Base-by-base conservation (phyloP, 2,888 invertebrate genomes). In the Boloria selene region DNA sequence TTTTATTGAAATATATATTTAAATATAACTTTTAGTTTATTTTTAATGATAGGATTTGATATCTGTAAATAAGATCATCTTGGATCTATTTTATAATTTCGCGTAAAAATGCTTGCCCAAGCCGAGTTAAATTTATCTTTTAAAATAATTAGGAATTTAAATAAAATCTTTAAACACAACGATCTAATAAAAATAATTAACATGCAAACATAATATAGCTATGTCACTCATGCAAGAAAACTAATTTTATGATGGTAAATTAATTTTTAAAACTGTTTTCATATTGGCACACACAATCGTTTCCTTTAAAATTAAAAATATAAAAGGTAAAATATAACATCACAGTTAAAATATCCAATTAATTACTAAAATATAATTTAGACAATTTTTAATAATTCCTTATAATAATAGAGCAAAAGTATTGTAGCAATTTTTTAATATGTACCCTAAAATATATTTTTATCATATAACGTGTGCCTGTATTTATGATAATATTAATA, bases 251-350 rank as follows among this genome's bases (percentile, higher is more conserved):
- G 31, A 38, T 38, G 31, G 31, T 38, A 38, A 38, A 38, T 7
- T 38, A 38, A 38, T 38, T 38, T 38, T 38, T 38, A 38, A 38
- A 38, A 38, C 7, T 7, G 31, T 31, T 6, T 31, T 31, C 31
- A 10, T 38, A 38, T 68, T 69, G 65, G 63, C 63, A 69, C 68
- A 63, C 60, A 17, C 56, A 45, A 51, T 18, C 4, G 17, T 45
- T 7, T 47, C 18, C 49, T 63, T 63, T 58, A 18, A 22, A 63
- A 59, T 51, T 16, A 51, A 22, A 42, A n/a, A 61, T 5, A 7
- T 49, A n/a, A 45, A 14, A 42, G 59, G 66, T 72, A 72, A 77
- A 72, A 70, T 70, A 31, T 68, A 74, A 79, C 74, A 82, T 79
- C 78, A 81, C 79, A 80, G 77, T 71, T 73, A 77, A 74, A 52